Percentiles rank a stretch among this genome's conserved stretches.
These are phyloP conservation scores for Dryoscopus gambensis DNA, from an alignment of 2,113 vertebrate genomes.

Conservation along the genomic window DNA sequence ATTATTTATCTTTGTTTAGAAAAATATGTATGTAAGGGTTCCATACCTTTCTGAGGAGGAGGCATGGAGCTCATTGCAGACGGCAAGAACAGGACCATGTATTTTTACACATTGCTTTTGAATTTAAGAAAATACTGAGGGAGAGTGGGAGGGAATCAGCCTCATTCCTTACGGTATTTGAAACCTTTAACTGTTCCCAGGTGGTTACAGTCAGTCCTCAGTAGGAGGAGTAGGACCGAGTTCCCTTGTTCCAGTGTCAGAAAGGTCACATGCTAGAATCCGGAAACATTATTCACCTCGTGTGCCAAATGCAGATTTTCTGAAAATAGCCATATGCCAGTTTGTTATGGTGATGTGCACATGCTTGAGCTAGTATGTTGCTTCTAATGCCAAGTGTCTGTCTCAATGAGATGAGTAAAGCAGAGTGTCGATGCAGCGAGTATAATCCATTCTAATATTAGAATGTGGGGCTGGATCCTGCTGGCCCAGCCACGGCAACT, in stretches of 20 bases:
- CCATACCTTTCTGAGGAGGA: neutral
- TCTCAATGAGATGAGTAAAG: neutral
- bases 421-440: neutral
- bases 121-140: neutral
- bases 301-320: constrained; percentile 17
- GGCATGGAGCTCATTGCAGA: neutral
- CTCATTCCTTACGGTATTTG: neutral
- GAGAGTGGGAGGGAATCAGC: neutral
- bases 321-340: constrained; percentile 35
- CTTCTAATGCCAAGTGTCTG: constrained; percentile 1
- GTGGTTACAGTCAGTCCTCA: neutral
- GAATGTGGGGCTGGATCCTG: rapidly evolving
- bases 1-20: neutral
- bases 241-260: neutral
- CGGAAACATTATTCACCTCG: neutral
- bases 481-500: too few species aligned
- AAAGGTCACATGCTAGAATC: neutral
- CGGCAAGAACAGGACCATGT: neutral
- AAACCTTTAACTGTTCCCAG: neutral
- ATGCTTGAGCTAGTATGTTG: constrained; percentile 3
- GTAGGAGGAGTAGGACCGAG: neutral
- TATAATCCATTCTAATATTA: constrained; percentile 7
- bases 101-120: neutral
- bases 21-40: neutral
- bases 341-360: constrained; percentile 37